Evolutionary conservation across 2,888 invertebrate species (phyloP).

Genomic region (Odontothrips loti): DNA sequence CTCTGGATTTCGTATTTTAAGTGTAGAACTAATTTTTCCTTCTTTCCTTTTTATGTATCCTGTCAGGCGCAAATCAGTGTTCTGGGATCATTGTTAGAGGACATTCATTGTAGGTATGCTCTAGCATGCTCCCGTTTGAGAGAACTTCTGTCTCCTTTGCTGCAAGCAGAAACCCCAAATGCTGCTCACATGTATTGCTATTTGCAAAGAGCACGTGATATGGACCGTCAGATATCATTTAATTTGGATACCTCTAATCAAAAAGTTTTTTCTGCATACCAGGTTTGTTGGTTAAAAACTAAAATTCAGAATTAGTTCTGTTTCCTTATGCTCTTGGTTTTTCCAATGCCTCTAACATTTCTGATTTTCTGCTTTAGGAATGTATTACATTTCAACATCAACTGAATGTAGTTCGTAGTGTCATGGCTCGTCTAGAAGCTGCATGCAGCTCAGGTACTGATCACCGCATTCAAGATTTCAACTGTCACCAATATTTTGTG

Average conservation of each 20-base stretch:
- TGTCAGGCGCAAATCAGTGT: slow-evolving; percentile 43
- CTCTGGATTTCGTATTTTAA: slow-evolving; percentile 17
- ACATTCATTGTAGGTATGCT: slow-evolving; percentile 67
- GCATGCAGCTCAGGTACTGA: slow-evolving; percentile 40
- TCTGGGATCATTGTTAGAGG: slow-evolving; percentile 67
- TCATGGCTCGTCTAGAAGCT: slow-evolving; percentile 68
- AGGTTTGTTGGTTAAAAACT: slow-evolving; percentile 42
- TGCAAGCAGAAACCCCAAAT: slow-evolving; percentile 75
- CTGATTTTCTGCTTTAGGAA: slow-evolving; percentile 54
- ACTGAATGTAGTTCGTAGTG: slow-evolving; percentile 74
- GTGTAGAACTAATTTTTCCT: background rate
- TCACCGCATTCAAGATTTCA: slow-evolving; percentile 43
- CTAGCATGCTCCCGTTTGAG: slow-evolving; percentile 79
- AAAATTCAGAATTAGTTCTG: background rate
- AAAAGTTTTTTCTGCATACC: slow-evolving; percentile 55
- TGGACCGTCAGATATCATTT: background rate
- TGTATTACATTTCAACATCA: slow-evolving; percentile 86
- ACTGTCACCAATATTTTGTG: slow-evolving; percentile 48
- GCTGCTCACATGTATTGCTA: slow-evolving; percentile 80
- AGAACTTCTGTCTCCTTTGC: slow-evolving; percentile 69
- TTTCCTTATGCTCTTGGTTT: background rate
- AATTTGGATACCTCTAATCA: slow-evolving; percentile 39
- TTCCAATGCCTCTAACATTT: background rate
- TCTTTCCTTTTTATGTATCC: slow-evolving; percentile 21
- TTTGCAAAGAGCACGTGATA: slow-evolving; percentile 49